Conservation (phyloP, 2,797 vertebrate species). For the Pipistrellus kuhlii region DNA sequence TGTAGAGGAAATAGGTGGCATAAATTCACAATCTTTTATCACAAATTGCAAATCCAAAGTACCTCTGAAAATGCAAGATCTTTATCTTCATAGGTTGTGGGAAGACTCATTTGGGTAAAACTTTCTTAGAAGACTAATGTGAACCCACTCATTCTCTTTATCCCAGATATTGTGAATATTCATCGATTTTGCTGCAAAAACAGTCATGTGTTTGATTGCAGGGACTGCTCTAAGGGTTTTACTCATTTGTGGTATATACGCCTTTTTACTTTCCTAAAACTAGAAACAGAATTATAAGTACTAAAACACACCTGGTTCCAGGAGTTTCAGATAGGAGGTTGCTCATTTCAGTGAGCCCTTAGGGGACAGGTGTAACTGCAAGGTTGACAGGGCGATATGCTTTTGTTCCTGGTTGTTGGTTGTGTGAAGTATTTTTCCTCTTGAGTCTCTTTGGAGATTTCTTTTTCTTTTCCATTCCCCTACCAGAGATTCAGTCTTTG, state of each 20-base stretch:
- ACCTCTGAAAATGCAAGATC: not conserved
- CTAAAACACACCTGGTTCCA: not conserved
- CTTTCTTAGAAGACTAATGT: not conserved
- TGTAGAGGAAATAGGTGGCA: not conserved
- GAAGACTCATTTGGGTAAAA: not conserved
- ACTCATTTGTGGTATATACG: not conserved
- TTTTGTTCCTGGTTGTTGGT: not conserved
- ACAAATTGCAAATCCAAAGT: conserved; percentile 8
- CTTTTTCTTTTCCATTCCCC: not conserved
- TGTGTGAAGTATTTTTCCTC: not conserved
- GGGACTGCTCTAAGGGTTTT: not conserved
- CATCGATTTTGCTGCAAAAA: not conserved
- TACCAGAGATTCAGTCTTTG: not conserved
- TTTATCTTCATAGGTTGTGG: not conserved
- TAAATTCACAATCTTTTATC: not conserved
- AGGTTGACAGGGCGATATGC: not conserved
- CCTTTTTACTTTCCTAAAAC: not conserved
- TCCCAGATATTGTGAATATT: not conserved
- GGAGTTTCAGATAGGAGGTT: not conserved
- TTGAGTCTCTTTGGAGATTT: not conserved
- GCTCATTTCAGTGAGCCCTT: not conserved
- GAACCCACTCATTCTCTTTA: not conserved
- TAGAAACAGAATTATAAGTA: not conserved
- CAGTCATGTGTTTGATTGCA: not conserved
- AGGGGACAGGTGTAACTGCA: not conserved